Evolutionary conservation across 1,140 invertebrate genomes (phyloP), one percentile per base, ranked within the genome.

Genomic region (Psilanteris sp.): DNA sequence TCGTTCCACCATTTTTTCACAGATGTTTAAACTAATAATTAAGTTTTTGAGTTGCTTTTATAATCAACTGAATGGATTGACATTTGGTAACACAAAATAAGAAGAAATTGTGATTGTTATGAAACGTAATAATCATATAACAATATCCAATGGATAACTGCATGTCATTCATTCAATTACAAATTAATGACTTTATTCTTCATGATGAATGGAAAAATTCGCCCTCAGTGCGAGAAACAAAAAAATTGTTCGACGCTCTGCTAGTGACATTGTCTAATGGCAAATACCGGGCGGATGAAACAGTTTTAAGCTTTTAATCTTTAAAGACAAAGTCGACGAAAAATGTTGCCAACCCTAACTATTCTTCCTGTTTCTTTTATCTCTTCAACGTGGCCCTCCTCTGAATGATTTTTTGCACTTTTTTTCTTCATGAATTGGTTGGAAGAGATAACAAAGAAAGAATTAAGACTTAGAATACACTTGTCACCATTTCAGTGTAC

Each of bases 361-460:
- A 52, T 55, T 10, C 37, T 78, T 14, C 46, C 46, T 72, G 59
- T 76, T 71, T 54, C 50, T 54, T 79, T 79, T 54, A 48, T 67
- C 52, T 57, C 48, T 31, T 43, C 41, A 18, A 14, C 15, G 31
- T 27, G 14, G 39, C 11, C 24, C 68, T 54, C 32, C 24, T 11
- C 11, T 20, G 31, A 29, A 52, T 48, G 7, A 37, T 48, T 36
- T 55, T 39, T 34, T 75, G 36, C 36, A 43, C 16, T 26, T 44
- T 55, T 31, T 77, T 59, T 68, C 24, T 14, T 48, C 59, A 64
- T 82, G 81, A 85, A 84, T 85, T 81, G 81, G 77, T 82, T 67
- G 61, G 77, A 80, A 77, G 79, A 85, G 84, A 86, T 86, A 85
- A 85, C 82, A 85, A 80, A 81, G 83, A 79, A 79, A 83, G 81